A percentile compares a stretch with the other conserved stretches of the same genome.
phyloP scores from a whole-genome alignment of 2,113 vertebrate genomes.

The Crotalus horridus region DNA sequence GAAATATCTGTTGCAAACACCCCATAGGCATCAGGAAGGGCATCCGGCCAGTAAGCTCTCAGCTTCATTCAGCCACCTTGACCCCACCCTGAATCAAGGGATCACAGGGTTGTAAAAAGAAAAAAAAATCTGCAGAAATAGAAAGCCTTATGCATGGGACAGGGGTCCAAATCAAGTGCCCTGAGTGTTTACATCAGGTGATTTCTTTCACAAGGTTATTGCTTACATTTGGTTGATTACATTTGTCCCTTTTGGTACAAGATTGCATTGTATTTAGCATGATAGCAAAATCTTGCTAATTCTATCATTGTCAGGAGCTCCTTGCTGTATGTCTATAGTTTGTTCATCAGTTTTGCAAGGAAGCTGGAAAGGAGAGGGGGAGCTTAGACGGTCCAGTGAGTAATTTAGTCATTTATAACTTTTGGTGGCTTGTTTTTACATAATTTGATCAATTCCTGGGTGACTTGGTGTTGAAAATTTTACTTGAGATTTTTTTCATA shows the following conservation, averaged over 20 bases:
- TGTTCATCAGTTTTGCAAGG: not conserved
- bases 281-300: not conserved
- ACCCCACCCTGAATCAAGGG: too few species aligned
- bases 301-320: not conserved
- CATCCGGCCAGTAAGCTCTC: too few species aligned
- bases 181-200: not conserved
- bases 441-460: not conserved
- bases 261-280: not conserved
- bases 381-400: not conserved
- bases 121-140: not conserved
- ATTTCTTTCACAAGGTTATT: not conserved
- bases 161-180: not conserved
- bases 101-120: too few species aligned
- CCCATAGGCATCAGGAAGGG: too few species aligned
- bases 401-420: not conserved
- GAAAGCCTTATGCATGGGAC: not conserved
- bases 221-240: not conserved
- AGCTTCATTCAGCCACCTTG: too few species aligned
- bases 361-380: not conserved
- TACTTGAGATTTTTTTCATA: not conserved
- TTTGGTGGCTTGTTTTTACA: not conserved
- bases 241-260: not conserved
- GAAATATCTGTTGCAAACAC: too few species aligned
- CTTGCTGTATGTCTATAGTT: not conserved
- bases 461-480: not conserved